Percentiles rank a stretch among this genome's conserved stretches.
Conservation (phyloP, 1,140 invertebrate genomes). For the Pseudachorutes palmiensis region DNA sequence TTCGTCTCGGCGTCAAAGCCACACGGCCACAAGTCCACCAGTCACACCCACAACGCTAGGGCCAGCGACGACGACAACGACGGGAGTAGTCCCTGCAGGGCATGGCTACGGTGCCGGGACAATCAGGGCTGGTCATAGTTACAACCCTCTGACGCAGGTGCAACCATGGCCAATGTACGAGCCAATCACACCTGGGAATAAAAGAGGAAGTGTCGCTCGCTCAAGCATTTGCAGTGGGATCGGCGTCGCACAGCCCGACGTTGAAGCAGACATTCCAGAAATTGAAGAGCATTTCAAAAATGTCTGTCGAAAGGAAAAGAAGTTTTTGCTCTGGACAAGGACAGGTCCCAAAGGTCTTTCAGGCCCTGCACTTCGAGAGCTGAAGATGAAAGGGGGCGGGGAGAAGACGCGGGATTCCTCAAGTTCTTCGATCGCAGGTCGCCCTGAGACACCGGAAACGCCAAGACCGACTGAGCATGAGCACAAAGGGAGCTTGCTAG, state of each 20-base stretch:
- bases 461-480: background rate
- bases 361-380: constrained; percentile 47
- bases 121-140: too few relatives aligned
- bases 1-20: constrained; percentile 1
- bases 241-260: background rate
- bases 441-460: background rate
- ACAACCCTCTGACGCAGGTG: background rate
- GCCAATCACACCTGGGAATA: background rate
- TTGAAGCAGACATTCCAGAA: constrained; percentile 49
- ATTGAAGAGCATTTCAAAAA: constrained; percentile 76
- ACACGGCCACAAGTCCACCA: background rate
- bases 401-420: background rate
- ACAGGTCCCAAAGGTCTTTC: constrained; percentile 56
- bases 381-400: constrained; percentile 40
- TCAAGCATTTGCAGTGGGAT: constrained; percentile 13
- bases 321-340: constrained; percentile 71
- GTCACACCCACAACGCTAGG: background rate
- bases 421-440: background rate
- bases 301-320: constrained; percentile 63
- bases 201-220: background rate
- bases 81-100: background rate
- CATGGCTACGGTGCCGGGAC: too few relatives aligned
- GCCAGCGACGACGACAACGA: too few relatives aligned
- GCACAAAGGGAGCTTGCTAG: background rate
- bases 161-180: background rate